phyloP scores from a whole-genome alignment of 2,888 invertebrate species.

The Meta bourneti region DNA sequence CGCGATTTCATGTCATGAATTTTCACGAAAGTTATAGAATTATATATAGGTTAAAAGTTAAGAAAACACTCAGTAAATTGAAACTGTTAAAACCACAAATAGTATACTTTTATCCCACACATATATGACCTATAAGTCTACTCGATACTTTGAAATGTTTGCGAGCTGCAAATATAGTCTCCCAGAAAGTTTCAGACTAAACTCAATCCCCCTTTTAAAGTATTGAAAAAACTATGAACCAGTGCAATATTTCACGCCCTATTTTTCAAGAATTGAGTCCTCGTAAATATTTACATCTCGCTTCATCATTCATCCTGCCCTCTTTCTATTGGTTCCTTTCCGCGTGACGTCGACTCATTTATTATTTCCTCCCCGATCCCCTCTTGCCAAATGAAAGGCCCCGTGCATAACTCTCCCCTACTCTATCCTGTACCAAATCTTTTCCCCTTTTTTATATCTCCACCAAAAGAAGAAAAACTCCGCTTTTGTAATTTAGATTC shows the following conservation, averaged over 20 bases:
- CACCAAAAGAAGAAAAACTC: neutral
- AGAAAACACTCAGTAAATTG: no score
- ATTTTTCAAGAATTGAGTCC: slow-evolving; percentile 22
- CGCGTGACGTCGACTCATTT: neutral
- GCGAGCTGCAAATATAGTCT: no score
- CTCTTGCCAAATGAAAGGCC: neutral
- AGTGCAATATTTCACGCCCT: neutral
- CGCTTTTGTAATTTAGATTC: slow-evolving; percentile 47
- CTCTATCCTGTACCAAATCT: neutral
- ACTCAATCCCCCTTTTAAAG: no score
- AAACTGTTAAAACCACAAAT: no score
- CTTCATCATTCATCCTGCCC: slow-evolving; percentile 9
- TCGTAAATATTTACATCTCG: slow-evolving; percentile 33
- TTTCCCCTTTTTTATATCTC: neutral
- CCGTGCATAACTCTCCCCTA: neutral
- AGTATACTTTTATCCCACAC: no score
- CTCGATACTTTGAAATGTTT: no score
- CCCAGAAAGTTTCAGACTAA: no score
- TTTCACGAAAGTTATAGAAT: no score
- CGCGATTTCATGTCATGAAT: no score
- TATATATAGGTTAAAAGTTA: no score
- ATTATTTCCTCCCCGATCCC: neutral
- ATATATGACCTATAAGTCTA: no score
- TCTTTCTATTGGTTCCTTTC: neutral
- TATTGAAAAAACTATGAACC: neutral